Evolutionary conservation across 2,113 vertebrate species (phyloP).

Genomic region (Opisthocomus hoazin): DNA sequence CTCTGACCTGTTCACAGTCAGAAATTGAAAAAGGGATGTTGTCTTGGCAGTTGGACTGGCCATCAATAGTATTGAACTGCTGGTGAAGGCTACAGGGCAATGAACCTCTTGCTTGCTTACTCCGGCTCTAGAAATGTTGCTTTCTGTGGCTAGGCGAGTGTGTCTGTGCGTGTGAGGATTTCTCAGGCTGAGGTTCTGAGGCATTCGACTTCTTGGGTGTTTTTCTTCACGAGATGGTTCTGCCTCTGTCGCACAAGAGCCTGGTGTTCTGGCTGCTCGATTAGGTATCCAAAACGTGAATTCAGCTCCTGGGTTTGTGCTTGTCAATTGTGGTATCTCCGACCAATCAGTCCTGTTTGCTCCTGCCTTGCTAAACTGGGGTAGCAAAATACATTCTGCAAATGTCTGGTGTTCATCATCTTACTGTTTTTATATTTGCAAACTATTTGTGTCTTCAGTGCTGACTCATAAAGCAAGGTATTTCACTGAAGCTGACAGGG

Average conservation of each 20-base stretch:
- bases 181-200: neutral
- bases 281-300: neutral
- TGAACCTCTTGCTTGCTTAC: neutral
- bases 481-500: neutral
- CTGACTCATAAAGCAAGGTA: slow-evolving; percentile 3
- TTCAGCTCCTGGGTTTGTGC: neutral
- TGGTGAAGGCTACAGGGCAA: neutral
- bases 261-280: neutral
- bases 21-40: neutral
- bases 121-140: neutral
- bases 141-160: neutral
- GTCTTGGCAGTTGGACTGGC: neutral
- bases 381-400: neutral
- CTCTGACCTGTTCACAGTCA: neutral
- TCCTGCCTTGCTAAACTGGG: neutral
- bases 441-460: neutral
- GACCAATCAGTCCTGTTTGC: neutral
- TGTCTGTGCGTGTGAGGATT: neutral
- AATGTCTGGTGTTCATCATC: neutral
- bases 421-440: neutral
- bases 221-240: neutral
- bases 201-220: neutral
- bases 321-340: neutral
- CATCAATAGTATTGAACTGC: fast-evolving
- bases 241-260: neutral